Conservation (phyloP, 2,113 vertebrate genomes). For the Chitala chitala region DNA sequence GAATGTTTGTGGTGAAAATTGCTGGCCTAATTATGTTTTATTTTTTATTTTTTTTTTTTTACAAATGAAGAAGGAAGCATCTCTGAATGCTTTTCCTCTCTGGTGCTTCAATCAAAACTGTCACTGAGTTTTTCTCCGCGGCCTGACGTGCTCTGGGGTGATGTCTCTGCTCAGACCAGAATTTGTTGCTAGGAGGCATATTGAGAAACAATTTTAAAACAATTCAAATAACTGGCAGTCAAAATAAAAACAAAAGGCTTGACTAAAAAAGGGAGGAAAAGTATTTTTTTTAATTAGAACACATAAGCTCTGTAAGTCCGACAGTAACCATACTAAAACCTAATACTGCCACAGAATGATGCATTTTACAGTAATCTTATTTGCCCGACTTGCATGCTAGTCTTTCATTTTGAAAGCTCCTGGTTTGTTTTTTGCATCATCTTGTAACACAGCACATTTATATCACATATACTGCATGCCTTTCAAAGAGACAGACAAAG, state of each 20-base stretch:
- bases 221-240: not conserved
- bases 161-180: not conserved
- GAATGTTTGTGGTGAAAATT: not conserved
- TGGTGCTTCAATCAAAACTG: not conserved
- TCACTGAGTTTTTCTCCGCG: not conserved
- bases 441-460: not conserved
- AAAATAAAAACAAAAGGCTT: not conserved
- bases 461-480: not conserved
- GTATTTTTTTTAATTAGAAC: not conserved
- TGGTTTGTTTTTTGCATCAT: not conserved
- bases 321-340: too few species aligned
- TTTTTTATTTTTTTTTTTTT: not conserved
- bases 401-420: too few species aligned
- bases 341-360: not conserved
- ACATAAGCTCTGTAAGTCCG: not conserved
- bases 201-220: not conserved
- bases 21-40: not conserved
- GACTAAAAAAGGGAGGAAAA: too few species aligned
- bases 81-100: not conserved
- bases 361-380: not conserved
- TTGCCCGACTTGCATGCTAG: too few species aligned
- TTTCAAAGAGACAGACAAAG: not conserved
- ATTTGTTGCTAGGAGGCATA: not conserved
- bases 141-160: not conserved
- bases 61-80: not conserved